A percentile compares a stretch with the other conserved stretches of the same genome.
Evolutionary conservation across 2,888 invertebrate species (phyloP).

Genomic region (Morpho achilles): DNA sequence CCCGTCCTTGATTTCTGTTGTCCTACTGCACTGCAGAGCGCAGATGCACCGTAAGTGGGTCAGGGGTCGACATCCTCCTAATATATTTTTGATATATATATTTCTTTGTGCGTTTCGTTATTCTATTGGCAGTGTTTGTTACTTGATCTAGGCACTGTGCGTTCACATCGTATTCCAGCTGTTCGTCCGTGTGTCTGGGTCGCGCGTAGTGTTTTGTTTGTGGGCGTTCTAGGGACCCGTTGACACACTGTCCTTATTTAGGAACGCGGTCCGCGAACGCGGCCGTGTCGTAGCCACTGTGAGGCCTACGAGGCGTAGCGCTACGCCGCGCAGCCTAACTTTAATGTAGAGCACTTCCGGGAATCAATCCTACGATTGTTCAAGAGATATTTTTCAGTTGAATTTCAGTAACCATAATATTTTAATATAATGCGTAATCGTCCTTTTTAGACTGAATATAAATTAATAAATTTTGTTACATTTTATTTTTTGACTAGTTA

Average conservation of each 20-base stretch:
- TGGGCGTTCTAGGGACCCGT: constrained; percentile 40
- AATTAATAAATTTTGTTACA: too few relatives aligned
- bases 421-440: too few relatives aligned
- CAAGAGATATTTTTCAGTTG: constrained; percentile 31
- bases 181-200: constrained; percentile 32
- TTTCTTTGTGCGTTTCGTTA: constrained; percentile 41
- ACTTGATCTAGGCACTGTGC: constrained; percentile 39
- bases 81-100: constrained; percentile 29
- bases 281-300: constrained; percentile 64
- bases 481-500: too few relatives aligned
- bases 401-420: not conserved
- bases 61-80: constrained; percentile 59
- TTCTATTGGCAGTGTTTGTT: constrained; percentile 48
- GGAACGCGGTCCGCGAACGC: constrained; percentile 48
- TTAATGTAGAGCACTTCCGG: constrained; percentile 53
- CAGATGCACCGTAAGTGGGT: constrained; percentile 65
- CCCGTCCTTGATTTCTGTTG: constrained; percentile 36
- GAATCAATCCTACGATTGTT: constrained; percentile 46
- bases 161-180: constrained; percentile 34
- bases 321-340: constrained; percentile 51
- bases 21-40: constrained; percentile 56
- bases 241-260: constrained; percentile 62
- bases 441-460: too few relatives aligned
- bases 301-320: constrained; percentile 72
- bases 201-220: constrained; percentile 42